phyloP scores from a whole-genome alignment of 1,140 invertebrate genomes.

The Galendromus occidentalis region DNA sequence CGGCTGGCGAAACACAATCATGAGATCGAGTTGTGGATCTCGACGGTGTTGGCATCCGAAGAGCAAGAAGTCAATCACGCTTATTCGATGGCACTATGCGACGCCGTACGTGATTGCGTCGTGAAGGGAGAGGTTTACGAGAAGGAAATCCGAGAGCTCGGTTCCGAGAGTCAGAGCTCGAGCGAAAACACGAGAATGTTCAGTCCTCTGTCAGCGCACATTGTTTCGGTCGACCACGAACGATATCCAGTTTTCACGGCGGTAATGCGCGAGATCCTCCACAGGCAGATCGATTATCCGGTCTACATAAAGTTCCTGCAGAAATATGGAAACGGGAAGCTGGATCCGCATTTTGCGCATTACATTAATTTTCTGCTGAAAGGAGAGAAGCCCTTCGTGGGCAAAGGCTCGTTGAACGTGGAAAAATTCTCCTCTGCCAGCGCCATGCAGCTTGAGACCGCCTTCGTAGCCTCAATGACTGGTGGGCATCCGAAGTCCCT shows the following conservation, averaged over 20 bases:
- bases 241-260: background rate
- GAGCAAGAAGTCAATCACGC: background rate
- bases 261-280: background rate
- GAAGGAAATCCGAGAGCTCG: background rate
- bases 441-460: slow-evolving; percentile 1
- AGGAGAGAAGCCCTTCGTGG: background rate
- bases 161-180: background rate
- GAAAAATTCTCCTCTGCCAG: background rate
- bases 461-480: background rate
- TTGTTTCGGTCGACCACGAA: background rate
- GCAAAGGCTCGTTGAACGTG: background rate
- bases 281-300: background rate
- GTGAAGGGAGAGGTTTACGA: background rate
- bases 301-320: background rate
- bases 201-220: background rate
- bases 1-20: background rate
- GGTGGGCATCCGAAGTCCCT: background rate
- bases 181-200: background rate
- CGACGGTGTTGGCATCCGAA: background rate
- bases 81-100: background rate
- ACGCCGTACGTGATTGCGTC: background rate
- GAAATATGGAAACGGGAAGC: background rate
- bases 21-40: background rate
- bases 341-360: background rate
- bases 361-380: slow-evolving; percentile 5